A percentile compares a stretch with the other conserved stretches of the same genome.
phyloP scores from a whole-genome alignment of 2,797 vertebrate species.

The Semaprochilodus insignis region DNA sequence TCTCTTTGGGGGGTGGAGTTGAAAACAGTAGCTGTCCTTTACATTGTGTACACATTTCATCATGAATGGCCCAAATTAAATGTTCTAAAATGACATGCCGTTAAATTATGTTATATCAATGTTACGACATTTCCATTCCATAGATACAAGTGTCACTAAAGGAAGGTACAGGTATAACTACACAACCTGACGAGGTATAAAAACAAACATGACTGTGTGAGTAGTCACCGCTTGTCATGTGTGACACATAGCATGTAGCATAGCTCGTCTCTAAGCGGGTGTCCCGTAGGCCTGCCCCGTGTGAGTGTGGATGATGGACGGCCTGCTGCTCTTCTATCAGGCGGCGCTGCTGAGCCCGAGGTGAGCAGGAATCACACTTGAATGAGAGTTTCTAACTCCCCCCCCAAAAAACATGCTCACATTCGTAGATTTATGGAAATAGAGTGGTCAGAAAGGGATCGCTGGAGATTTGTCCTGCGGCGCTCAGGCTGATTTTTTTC shows the following conservation, averaged over 20 bases:
- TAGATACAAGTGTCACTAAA: no score
- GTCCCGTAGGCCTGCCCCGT: conserved; percentile 40
- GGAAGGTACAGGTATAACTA: no score
- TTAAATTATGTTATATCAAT: no score
- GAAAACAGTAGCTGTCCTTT: no score
- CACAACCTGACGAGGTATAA: neutral
- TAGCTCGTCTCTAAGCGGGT: conserved; percentile 21
- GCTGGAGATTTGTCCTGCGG: neutral
- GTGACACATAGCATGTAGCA: conserved; percentile 39
- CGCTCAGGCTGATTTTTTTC: neutral
- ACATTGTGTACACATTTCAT: no score
- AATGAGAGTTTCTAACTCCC: neutral
- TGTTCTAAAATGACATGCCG: no score
- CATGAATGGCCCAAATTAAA: no score
- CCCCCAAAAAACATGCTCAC: neutral
- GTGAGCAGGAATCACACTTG: conserved; percentile 60
- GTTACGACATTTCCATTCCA: no score
- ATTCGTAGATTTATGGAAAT: neutral
- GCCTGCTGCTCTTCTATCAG: conserved; percentile 39
- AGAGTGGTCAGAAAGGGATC: neutral
- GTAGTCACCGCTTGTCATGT: conserved; percentile 32
- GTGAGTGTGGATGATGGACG: conserved; percentile 64
- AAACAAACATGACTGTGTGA: neutral
- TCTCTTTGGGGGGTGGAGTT: no score
- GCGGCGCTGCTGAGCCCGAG: conserved; percentile 60